Percentiles rank a stretch among this genome's conserved stretches.
phyloP scores from a whole-genome alignment of 2,113 vertebrate species.

The Rhegmatorhina hoffmannsi region DNA sequence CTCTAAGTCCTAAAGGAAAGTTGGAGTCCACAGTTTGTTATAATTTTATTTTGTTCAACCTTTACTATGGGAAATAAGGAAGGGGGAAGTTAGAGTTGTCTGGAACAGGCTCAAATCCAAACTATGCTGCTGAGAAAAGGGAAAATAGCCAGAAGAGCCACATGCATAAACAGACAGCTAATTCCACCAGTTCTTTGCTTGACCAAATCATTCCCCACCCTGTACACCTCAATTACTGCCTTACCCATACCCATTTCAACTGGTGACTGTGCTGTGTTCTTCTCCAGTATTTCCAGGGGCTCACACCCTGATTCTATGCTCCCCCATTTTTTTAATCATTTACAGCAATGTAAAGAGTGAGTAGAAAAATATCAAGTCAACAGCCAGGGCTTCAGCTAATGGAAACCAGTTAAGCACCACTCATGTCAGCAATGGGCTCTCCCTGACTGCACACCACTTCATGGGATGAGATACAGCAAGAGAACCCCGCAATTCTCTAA shows the following conservation, averaged over 20 bases:
- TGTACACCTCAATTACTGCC: neutral
- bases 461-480: neutral
- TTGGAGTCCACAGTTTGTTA: neutral
- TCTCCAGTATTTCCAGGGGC: neutral
- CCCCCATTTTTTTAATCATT: neutral
- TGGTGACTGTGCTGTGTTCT: neutral
- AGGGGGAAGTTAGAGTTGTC: neutral
- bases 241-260: neutral
- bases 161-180: neutral
- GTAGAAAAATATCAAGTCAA: neutral
- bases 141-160: neutral
- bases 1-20: neutral
- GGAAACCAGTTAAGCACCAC: neutral
- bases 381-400: neutral
- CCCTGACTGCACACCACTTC: neutral
- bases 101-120: slow-evolving; percentile 6
- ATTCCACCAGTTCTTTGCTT: neutral
- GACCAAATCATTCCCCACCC: neutral
- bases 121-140: neutral
- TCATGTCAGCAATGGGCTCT: neutral
- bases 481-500: neutral
- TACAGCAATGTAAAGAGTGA: neutral
- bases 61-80: neutral
- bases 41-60: neutral
- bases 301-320: neutral